phyloP scores from a whole-genome alignment of 2,113 vertebrate genomes.

The Sminthopsis crassicaudata region DNA sequence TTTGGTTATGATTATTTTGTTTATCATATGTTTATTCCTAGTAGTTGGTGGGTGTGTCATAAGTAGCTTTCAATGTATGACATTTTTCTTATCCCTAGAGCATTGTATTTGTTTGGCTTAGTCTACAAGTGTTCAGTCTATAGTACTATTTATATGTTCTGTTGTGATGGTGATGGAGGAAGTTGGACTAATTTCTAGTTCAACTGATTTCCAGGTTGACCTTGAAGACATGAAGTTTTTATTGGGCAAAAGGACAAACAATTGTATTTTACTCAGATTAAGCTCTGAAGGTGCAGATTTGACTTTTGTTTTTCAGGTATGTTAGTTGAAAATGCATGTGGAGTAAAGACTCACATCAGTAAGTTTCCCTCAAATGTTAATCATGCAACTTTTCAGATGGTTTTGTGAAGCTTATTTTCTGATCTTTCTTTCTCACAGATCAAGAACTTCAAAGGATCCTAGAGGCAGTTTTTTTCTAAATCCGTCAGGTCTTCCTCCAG shows the following conservation, averaged over 20 bases:
- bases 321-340: conserved; percentile 14
- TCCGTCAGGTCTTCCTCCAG: not conserved
- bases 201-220: conserved; percentile 53
- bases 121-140: conserved; percentile 24
- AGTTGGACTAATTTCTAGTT: conserved; percentile 43
- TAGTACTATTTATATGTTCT: conserved; percentile 16
- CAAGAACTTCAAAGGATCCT: not conserved
- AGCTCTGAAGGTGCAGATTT: conserved; percentile 24
- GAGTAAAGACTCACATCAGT: conserved; percentile 4
- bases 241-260: conserved; percentile 16
- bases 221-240: conserved; percentile 52
- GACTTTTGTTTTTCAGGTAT: conserved; percentile 32
- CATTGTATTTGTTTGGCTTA: conserved; percentile 38
- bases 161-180: conserved; percentile 37
- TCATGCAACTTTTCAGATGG: conserved; percentile 23
- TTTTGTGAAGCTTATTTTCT: not conserved
- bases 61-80: conserved; percentile 28
- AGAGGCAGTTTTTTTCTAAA: not conserved
- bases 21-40: conserved; percentile 46
- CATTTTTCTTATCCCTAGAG: not conserved
- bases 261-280: conserved; percentile 39
- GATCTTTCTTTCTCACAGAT: not conserved
- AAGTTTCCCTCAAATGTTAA: not conserved
- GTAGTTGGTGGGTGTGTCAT: conserved; percentile 17
- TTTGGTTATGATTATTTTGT: not conserved